These are phyloP conservation scores for Temnothorax unifasciatus DNA, from an alignment of 2,888 invertebrate genomes.

Conservation along the genomic window DNA sequence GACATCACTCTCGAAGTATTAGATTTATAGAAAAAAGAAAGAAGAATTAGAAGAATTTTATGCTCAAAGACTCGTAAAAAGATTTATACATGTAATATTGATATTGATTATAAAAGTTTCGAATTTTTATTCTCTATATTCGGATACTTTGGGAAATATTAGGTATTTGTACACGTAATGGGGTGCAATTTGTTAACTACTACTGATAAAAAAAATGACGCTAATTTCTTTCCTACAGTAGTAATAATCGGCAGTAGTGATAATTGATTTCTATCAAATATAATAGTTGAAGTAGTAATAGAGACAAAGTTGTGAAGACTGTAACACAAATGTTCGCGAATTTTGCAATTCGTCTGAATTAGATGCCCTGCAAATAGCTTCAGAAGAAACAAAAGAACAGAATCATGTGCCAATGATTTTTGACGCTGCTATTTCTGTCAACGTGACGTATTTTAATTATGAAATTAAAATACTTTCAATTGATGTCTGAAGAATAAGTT, in stretches of 20 bases:
- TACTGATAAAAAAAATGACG: neutral
- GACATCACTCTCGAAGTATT: neutral
- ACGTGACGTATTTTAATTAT: neutral
- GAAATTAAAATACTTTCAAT: neutral
- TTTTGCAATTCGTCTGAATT: conserved; percentile 2
- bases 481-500: neutral
- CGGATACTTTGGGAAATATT: neutral
- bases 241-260: neutral
- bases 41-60: neutral
- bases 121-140: neutral
- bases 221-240: neutral
- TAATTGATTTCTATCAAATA: neutral
- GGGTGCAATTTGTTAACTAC: neutral
- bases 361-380: neutral
- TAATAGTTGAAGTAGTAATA: neutral
- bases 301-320: neutral
- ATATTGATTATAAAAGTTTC: neutral
- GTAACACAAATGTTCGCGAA: neutral
- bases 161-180: neutral
- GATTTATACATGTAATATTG: neutral
- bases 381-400: neutral
- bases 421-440: neutral
- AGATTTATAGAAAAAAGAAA: neutral
- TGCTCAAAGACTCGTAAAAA: neutral
- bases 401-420: neutral